phyloP scores from a whole-genome alignment of 1,140 invertebrate genomes.

The Aricia agestis region DNA sequence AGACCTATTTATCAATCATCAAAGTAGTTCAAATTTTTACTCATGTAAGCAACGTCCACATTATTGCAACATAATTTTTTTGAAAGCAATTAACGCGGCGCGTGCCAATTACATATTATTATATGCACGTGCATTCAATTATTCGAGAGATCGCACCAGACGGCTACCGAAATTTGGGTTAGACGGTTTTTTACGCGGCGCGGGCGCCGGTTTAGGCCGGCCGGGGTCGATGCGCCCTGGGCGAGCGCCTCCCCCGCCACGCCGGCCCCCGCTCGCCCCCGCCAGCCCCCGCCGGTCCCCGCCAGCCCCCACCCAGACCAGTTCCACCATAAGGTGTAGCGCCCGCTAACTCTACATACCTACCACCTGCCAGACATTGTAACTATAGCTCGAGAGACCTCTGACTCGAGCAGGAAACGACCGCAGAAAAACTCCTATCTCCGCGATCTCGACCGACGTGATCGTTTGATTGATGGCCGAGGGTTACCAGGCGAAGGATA shows the following conservation, averaged over 20 bases:
- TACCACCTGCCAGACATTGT: conserved; percentile 70
- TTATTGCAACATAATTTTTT: background rate
- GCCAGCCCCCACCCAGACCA: conserved; percentile 48
- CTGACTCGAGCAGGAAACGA: conserved; percentile 40
- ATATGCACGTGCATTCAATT: background rate
- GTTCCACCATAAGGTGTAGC: conserved; percentile 68
- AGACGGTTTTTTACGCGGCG: conserved; percentile 59
- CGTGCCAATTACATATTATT: conserved; percentile 39
- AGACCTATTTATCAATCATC: too few relatives aligned
- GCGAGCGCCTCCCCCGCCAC: conserved; percentile 27
- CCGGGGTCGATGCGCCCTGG: conserved; percentile 63
- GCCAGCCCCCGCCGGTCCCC: conserved; percentile 27
- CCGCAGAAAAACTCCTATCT: conserved; percentile 20
- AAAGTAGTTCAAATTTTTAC: background rate
- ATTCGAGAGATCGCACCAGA: conserved; percentile 50
- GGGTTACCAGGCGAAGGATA: background rate
- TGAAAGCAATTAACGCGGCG: conserved; percentile 26
- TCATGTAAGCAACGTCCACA: background rate
- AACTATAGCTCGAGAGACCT: conserved; percentile 34
- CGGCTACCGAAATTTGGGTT: conserved; percentile 70
- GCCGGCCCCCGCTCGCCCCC: conserved; percentile 24
- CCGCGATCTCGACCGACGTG: conserved; percentile 12
- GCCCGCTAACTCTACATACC: conserved; percentile 62
- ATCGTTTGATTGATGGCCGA: conserved; percentile 20
- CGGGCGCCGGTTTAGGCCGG: conserved; percentile 50